Percentiles rank a stretch among this genome's conserved stretches.
phyloP scores from a whole-genome alignment of 1,140 invertebrate genomes.

The Hyposmocoma kahamanoa region DNA sequence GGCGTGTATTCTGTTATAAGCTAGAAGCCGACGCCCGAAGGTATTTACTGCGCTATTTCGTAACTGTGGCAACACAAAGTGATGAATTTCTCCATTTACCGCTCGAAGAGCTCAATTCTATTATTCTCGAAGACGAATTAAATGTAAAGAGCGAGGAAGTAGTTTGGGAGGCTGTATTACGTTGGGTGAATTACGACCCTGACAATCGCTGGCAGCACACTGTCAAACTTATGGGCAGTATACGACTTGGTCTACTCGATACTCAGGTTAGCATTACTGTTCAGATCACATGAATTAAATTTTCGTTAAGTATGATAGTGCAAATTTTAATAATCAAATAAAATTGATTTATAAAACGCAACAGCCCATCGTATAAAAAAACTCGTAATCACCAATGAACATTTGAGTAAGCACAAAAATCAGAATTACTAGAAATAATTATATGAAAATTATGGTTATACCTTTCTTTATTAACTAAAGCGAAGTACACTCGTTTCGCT shows the following conservation, averaged over 20 bases:
- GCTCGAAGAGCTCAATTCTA: slow-evolving; percentile 79
- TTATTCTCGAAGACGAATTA: slow-evolving; percentile 85
- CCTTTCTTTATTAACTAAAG: too few species aligned
- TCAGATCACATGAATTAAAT: too few species aligned
- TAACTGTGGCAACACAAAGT: slow-evolving; percentile 79
- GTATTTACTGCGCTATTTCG: slow-evolving; percentile 84
- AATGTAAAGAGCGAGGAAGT: slow-evolving; percentile 79
- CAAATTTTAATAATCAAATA: too few species aligned
- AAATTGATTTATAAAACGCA: too few species aligned
- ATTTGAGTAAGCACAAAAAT: too few species aligned
- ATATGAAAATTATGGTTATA: too few species aligned
- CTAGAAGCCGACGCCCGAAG: slow-evolving; percentile 80
- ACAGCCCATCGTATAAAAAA: too few species aligned
- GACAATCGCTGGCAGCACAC: slow-evolving; percentile 78
- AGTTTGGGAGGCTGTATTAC: slow-evolving; percentile 75
- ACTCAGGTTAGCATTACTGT: slow-evolving; percentile 74
- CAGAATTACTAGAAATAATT: too few species aligned
- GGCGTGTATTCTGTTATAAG: slow-evolving; percentile 81
- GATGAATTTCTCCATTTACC: slow-evolving; percentile 82
- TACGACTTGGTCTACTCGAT: slow-evolving; percentile 88
- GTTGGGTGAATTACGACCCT: slow-evolving; percentile 77
- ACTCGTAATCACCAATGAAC: too few species aligned
- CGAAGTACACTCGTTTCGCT: too few species aligned
- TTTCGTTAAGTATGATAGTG: too few species aligned
- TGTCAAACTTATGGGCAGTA: slow-evolving; percentile 83